Evolutionary conservation across 1,140 invertebrate genomes (phyloP).

Genomic region (Teleogryllus occipitalis): DNA sequence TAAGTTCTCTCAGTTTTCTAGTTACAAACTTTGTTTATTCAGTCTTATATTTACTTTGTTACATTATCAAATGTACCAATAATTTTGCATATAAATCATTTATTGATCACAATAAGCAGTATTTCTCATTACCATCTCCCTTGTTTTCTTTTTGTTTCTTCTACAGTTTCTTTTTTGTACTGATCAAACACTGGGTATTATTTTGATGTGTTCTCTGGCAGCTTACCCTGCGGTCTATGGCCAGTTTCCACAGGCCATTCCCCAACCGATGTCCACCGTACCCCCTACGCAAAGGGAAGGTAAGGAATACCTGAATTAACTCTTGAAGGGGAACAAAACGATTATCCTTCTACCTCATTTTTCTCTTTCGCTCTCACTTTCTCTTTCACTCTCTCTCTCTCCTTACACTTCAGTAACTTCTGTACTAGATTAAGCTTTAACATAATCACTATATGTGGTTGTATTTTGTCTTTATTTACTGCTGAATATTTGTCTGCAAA

Average conservation of each 20-base stretch:
- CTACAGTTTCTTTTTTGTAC: neutral
- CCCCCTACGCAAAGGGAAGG: conserved; percentile 89
- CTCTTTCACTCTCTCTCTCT: too few relatives aligned
- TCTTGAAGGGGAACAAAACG: neutral
- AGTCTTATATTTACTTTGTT: too few relatives aligned
- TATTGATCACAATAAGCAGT: too few relatives aligned
- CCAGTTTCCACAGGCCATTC: conserved; percentile 90
- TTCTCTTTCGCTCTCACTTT: neutral
- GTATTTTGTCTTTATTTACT: too few relatives aligned
- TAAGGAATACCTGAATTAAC: conserved; percentile 49
- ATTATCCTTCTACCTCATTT: neutral
- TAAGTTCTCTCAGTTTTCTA: too few relatives aligned
- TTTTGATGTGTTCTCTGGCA: conserved; percentile 45
- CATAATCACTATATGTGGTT: too few relatives aligned
- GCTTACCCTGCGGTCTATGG: conserved; percentile 91
- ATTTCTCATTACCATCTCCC: neutral
- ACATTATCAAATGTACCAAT: too few relatives aligned
- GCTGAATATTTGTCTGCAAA: too few relatives aligned
- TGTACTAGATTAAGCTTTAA: too few relatives aligned
- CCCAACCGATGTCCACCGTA: conserved; percentile 82
- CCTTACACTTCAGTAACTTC: too few relatives aligned
- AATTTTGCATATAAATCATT: too few relatives aligned
- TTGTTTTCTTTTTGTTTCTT: neutral
- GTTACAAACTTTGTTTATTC: too few relatives aligned
- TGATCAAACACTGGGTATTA: conserved; percentile 32